phyloP scores from a whole-genome alignment of 2,113 vertebrate species.

The Ariopsis seemanni region DNA sequence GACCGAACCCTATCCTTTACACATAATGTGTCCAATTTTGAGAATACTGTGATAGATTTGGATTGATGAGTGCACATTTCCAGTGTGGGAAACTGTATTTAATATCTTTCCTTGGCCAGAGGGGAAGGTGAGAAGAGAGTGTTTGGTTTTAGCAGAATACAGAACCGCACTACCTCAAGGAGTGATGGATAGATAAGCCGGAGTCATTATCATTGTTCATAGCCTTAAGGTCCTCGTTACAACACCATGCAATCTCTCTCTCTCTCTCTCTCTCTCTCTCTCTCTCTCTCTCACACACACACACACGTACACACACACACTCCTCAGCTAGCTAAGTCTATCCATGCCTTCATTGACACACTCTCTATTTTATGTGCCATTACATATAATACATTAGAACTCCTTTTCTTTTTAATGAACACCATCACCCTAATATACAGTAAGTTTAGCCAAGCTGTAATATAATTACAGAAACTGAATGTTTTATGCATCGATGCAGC shows the following conservation, averaged over 20 bases:
- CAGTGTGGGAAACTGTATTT: conserved; percentile 41
- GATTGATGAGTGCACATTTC: conserved; percentile 21
- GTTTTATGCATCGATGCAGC: background rate
- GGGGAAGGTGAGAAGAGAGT: conserved; percentile 39
- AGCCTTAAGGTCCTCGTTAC: conserved; percentile 57
- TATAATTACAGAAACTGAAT: background rate
- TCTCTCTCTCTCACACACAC: conserved; percentile 2
- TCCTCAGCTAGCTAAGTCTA: background rate
- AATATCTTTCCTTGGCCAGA: conserved; percentile 46
- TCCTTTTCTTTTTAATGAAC: background rate
- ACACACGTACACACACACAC: background rate
- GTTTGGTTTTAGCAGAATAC: conserved; percentile 19
- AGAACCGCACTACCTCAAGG: conserved; percentile 49
- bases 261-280: conserved; percentile 17
- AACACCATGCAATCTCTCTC: conserved; percentile 10
- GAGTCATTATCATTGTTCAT: conserved; percentile 51
- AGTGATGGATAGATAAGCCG: conserved; percentile 50
- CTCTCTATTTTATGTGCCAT: background rate
- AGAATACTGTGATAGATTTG: conserved; percentile 14
- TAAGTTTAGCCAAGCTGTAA: background rate
- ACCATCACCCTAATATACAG: background rate
- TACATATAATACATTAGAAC: background rate
- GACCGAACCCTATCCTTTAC: background rate
- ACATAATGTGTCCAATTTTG: background rate
- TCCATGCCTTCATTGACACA: background rate